These are phyloP conservation scores for Aphelenchoides besseyi DNA, from an alignment of 1,140 invertebrate genomes.

Conservation along the genomic window DNA sequence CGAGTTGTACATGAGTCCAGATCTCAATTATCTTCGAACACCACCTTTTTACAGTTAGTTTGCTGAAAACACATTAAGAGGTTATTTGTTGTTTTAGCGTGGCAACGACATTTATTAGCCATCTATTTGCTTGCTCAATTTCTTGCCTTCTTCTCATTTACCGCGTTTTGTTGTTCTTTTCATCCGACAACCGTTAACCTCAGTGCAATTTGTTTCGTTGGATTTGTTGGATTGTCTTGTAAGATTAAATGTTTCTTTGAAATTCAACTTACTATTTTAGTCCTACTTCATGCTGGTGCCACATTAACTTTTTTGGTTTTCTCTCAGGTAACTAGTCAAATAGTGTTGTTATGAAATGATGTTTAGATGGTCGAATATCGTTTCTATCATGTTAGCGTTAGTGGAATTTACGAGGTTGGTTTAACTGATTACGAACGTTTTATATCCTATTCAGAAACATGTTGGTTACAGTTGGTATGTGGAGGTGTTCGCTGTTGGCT, in stretches of 20 bases:
- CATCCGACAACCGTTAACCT: slow-evolving; percentile 25
- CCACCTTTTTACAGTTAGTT: slow-evolving; percentile 46
- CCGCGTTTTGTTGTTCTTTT: slow-evolving; percentile 44
- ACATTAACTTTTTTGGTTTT: slow-evolving; percentile 41
- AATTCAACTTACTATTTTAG: slow-evolving; percentile 21
- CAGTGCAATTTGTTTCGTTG: slow-evolving; percentile 36
- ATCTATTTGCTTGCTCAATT: slow-evolving; percentile 42
- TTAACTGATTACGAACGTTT: slow-evolving; percentile 22
- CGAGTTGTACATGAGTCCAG: slow-evolving; percentile 45
- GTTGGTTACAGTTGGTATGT: slow-evolving; percentile 49
- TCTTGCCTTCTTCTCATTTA: slow-evolving; percentile 32
- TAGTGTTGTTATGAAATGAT: too few species aligned
- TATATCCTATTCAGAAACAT: slow-evolving; percentile 36
- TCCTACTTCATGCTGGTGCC: slow-evolving; percentile 31
- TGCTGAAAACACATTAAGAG: not conserved
- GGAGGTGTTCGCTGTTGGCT: slow-evolving; percentile 28
- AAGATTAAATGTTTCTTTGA: slow-evolving; percentile 26
- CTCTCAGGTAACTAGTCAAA: too few species aligned
- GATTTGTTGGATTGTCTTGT: slow-evolving; percentile 32
- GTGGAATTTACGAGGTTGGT: slow-evolving; percentile 49
- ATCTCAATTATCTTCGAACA: slow-evolving; percentile 40
- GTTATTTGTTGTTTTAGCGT: slow-evolving; percentile 31
- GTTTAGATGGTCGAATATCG: slow-evolving; percentile 55
- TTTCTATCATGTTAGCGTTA: slow-evolving; percentile 48
- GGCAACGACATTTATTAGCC: slow-evolving; percentile 40